phyloP scores from a whole-genome alignment of 2,797 vertebrate genomes.

The Periparus ater region DNA sequence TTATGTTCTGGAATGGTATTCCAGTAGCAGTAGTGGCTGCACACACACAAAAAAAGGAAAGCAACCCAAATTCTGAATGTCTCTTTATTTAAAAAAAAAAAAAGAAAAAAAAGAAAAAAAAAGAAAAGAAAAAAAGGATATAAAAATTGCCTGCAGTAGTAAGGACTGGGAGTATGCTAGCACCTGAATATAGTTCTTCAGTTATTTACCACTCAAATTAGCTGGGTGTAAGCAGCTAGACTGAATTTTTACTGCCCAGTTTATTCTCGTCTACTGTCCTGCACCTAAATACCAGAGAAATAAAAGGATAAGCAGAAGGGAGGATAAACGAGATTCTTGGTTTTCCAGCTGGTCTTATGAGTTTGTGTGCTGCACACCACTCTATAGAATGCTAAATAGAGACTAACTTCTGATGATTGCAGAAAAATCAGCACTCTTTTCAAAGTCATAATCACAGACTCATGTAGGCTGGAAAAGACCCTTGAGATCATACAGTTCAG shows the following conservation, averaged over 20 bases:
- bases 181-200: background rate
- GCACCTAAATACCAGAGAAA: background rate
- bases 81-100: background rate
- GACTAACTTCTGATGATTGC: background rate
- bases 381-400: background rate
- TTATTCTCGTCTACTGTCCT: background rate
- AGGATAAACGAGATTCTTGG: background rate
- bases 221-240: background rate
- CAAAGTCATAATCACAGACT: background rate
- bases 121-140: no score
- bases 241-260: background rate
- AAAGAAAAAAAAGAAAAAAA: no score
- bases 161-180: background rate
- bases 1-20: background rate
- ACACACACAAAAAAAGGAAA: background rate
- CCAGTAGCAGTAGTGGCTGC: background rate
- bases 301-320: background rate
- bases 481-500: background rate
- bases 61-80: background rate
- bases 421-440: background rate
- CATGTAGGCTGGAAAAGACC: background rate
- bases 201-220: background rate
- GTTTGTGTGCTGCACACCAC: background rate
- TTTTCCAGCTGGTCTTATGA: background rate
- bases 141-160: background rate